These are phyloP conservation scores for Dyspetes luteomarginatus DNA, from an alignment of 2,888 invertebrate genomes.

Conservation along the genomic window DNA sequence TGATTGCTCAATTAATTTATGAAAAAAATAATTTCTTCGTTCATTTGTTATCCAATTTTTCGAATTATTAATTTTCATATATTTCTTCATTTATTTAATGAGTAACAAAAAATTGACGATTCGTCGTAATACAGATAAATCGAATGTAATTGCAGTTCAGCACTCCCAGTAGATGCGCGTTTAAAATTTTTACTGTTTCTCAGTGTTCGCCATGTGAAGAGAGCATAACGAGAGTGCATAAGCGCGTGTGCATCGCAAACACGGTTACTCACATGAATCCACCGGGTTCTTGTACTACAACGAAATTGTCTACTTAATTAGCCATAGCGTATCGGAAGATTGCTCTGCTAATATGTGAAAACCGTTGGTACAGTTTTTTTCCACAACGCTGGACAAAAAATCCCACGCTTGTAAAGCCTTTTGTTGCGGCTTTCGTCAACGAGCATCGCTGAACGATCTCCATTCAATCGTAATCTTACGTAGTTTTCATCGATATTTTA, in stretches of 20 bases:
- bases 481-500: neutral
- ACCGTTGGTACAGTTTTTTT: conserved; percentile 31
- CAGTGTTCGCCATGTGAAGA: conserved; percentile 73
- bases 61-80: no score
- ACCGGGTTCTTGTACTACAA: neutral
- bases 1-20: neutral
- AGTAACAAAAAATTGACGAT: no score
- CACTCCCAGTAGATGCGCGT: conserved; percentile 21
- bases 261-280: conserved; percentile 13
- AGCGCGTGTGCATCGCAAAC: neutral
- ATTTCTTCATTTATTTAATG: no score
- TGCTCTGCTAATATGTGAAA: neutral
- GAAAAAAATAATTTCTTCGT: neutral
- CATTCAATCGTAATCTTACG: neutral
- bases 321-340: conserved; percentile 21
- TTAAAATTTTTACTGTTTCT: neutral
- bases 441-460: neutral
- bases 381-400: neutral
- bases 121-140: neutral
- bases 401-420: neutral
- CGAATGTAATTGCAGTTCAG: conserved; percentile 26
- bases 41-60: neutral
- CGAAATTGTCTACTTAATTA: conserved; percentile 52
- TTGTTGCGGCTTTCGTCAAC: neutral
- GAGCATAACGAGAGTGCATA: conserved; percentile 76